Percentiles rank a stretch among this genome's conserved stretches.
Evolutionary conservation across 2,113 vertebrate genomes (phyloP).

Genomic region (Aphyosemion australe): DNA sequence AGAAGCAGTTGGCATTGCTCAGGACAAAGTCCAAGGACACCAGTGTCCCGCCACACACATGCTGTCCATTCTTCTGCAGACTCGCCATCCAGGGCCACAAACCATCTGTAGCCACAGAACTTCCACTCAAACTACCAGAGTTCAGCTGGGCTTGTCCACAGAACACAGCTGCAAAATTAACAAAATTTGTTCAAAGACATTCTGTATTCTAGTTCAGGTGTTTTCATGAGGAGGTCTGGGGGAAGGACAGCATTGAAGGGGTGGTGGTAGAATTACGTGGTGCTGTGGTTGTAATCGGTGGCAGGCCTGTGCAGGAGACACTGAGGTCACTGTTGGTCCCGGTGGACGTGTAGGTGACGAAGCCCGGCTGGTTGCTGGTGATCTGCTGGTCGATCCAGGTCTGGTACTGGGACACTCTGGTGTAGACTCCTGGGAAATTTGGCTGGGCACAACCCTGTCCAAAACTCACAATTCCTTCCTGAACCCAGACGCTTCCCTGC

Average conservation of each 20-base stretch:
- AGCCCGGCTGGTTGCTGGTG: constrained; percentile 20
- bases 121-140: constrained; percentile 5
- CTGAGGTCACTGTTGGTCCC: constrained; percentile 59
- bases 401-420: constrained; percentile 59
- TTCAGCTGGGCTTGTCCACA: constrained; percentile 57
- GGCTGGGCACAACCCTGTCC: constrained; percentile 77
- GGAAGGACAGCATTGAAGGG: not conserved
- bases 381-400: constrained; percentile 46
- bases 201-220: no score
- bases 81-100: constrained; percentile 84
- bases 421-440: constrained; percentile 50
- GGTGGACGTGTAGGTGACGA: constrained; percentile 37
- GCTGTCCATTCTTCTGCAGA: constrained; percentile 52
- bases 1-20: constrained; percentile 65
- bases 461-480: constrained; percentile 86
- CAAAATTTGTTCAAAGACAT: no score
- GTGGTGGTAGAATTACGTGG: not conserved
- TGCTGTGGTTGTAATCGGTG: not conserved
- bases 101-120: not conserved
- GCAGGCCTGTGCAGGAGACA: constrained; percentile 17
- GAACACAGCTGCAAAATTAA: constrained; percentile 52
- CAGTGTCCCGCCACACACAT: constrained; percentile 79
- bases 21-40: constrained; percentile 71
- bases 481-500: constrained; percentile 74
- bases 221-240: no score